A percentile compares a stretch with the other conserved stretches of the same genome.
These are phyloP conservation scores for Leptestheria dahalacensis DNA, from an alignment of 1,140 invertebrate species.

Conservation along the genomic window DNA sequence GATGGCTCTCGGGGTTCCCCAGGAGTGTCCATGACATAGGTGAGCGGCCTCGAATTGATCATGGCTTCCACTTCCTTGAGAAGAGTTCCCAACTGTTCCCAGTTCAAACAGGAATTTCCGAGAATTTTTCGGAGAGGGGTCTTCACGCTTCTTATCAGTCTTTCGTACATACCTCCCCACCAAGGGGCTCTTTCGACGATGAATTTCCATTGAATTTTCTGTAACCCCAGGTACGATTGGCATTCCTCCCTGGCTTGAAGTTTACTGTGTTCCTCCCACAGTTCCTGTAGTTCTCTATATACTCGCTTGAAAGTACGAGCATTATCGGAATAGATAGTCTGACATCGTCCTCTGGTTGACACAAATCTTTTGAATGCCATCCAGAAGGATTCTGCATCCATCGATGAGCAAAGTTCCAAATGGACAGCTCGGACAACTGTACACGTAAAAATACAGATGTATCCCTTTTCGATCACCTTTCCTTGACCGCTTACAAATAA, in stretches of 20 bases:
- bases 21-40: constrained; percentile 2
- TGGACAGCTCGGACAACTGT: constrained; percentile 1
- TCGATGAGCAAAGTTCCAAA: background rate
- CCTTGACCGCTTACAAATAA: too few species aligned
- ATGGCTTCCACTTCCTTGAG: constrained; percentile 3
- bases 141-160: constrained; percentile 6
- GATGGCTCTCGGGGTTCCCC: background rate
- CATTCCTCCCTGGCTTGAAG: too few species aligned
- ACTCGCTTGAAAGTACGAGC: too few species aligned
- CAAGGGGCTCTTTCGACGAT: background rate
- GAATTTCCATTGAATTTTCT: background rate
- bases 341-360: background rate
- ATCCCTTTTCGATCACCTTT: constrained; percentile 4
- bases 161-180: constrained; percentile 9
- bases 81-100: background rate
- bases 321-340: constrained; percentile 3
- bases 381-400: background rate
- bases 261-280: too few species aligned
- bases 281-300: too few species aligned
- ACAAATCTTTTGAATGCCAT: constrained; percentile 2
- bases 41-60: constrained; percentile 6
- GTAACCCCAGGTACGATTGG: background rate
- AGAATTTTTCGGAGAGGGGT: background rate
- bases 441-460: constrained; percentile 6
- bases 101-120: background rate